Evolutionary conservation across 2,797 vertebrate genomes (phyloP), one percentile per base, ranked within the genome.

Genomic region (Pseudomugil tenellus): DNA sequence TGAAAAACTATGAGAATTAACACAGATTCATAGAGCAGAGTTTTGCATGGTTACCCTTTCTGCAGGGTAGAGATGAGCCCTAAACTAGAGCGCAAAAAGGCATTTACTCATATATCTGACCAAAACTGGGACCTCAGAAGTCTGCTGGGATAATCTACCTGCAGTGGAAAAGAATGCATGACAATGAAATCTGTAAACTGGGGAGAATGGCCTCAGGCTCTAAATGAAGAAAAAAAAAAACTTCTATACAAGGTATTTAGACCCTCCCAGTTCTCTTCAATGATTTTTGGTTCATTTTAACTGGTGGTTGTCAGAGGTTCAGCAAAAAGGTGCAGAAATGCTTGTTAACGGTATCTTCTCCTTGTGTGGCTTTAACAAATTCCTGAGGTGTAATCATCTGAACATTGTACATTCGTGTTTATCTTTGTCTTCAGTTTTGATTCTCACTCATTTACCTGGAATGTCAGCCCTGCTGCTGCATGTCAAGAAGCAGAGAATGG

Each of bases 381-480:
- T 74, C 48, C 68, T 37, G 55, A 64, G 58, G 32, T 52, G 67
- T 77, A 56, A 76, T 83, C 70, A 86, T 74, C 68, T 71, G 80
- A 71, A 72, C 29, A 17, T 9, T 8, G 9, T 21, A 74, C 49
- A 49, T n/a, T 39, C 3, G 64, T 60, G 46, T 77, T 79, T 55
- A 17, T 49, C 60, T 67, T 69, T 59, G 48, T 39, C 53, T 79
- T 65, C 29, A 26, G 31, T 2, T 72, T 67, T 63, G 60, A 67
- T 66, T 72, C 56, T 62, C 51, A 28, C 58, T 83, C 31, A 23
- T 72, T 73, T 55, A 29, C 57, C 63, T 43, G 87, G 87, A 92
- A 92, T 91, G 86, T 84, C 59, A 77, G 35, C 84, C 87, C 54
- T 90, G 85, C 83, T 70, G 57, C 16, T 85, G 80, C 89, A 85